Evolutionary conservation across 2,797 vertebrate genomes (phyloP).

Genomic region (Ataeniobius toweri): DNA sequence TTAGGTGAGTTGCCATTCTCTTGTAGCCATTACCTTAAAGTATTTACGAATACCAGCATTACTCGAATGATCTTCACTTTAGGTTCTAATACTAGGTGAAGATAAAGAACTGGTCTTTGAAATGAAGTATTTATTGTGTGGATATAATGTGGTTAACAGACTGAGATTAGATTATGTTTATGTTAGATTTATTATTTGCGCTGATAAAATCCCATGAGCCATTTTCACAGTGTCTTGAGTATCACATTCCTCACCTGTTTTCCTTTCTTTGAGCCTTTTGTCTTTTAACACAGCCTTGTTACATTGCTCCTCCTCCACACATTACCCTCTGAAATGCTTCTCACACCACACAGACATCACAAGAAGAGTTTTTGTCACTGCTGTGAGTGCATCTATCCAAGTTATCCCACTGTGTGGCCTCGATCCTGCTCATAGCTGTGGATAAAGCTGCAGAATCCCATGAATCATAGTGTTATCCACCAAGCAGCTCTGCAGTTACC

Average conservation of each 20-base stretch:
- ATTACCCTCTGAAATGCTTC: slow-evolving; percentile 18
- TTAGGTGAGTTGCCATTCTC: background rate
- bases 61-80: background rate
- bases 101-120: background rate
- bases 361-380: slow-evolving; percentile 31
- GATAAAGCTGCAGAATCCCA: slow-evolving; percentile 15
- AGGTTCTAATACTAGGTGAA: background rate
- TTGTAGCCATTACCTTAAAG: background rate
- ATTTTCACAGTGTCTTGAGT: slow-evolving; percentile 18
- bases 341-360: slow-evolving; percentile 20
- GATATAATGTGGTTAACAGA: slow-evolving; percentile 4
- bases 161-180: slow-evolving; percentile 10
- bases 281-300: slow-evolving; percentile 42
- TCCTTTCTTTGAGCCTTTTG: slow-evolving; percentile 34
- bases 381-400: slow-evolving; percentile 18
- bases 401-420: slow-evolving; percentile 18
- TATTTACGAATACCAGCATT: no score
- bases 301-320: slow-evolving; percentile 40
- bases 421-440: background rate
- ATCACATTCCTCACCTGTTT: slow-evolving; percentile 39
- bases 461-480: slow-evolving; percentile 9
- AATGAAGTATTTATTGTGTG: background rate
- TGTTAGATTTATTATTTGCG: slow-evolving; percentile 12
- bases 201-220: slow-evolving; percentile 1
- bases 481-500: slow-evolving; percentile 5